A percentile compares a stretch with the other conserved stretches of the same genome.
Conservation (phyloP, 2,797 vertebrate species). For the Gymnopithys bicolor region DNA sequence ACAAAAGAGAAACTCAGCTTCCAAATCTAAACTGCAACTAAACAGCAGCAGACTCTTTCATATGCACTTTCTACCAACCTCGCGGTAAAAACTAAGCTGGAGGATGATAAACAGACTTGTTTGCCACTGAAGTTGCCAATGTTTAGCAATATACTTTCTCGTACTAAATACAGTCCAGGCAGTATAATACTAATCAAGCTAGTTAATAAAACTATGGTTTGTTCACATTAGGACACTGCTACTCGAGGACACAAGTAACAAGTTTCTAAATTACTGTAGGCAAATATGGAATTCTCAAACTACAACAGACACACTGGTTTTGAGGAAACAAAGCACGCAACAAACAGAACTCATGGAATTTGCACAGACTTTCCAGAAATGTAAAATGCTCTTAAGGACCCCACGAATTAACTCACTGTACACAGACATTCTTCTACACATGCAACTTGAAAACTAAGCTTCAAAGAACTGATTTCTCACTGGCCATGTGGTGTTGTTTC, state of each 20-base stretch:
- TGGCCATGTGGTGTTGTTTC: neutral
- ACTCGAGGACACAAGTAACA: neutral
- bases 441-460: neutral
- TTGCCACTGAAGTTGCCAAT: neutral
- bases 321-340: neutral
- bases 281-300: neutral
- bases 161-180: neutral
- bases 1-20: neutral
- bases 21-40: neutral
- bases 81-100: neutral
- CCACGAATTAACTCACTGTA: neutral
- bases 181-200: neutral
- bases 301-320: neutral
- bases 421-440: neutral
- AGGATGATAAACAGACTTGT: neutral
- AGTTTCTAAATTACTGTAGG: neutral
- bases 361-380: neutral
- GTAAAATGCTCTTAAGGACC: neutral
- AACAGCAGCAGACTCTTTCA: neutral
- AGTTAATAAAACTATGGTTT: neutral
- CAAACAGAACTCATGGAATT: neutral
- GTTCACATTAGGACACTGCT: neutral
- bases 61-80: neutral
- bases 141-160: neutral
- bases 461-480: neutral